Evolutionary conservation across 2,113 vertebrate genomes (phyloP), one percentile per base, ranked within the genome.

Genomic region (Microtus richardsoni): DNA sequence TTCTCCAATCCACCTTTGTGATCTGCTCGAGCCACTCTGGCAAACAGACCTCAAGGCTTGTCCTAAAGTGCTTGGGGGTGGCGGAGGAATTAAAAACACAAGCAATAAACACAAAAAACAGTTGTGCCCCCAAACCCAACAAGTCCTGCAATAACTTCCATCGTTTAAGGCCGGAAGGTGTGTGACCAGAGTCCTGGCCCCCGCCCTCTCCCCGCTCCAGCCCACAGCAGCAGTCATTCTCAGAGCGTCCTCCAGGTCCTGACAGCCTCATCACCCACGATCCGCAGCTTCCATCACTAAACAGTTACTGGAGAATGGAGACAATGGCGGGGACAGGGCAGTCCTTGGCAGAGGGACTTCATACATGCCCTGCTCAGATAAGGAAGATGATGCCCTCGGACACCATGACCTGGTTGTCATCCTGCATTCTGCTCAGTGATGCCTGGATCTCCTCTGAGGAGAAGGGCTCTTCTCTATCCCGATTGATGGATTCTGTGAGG

Each of bases 321-420:
- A 58, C 47, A 82, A 58, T 64, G 36, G 22, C 39, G 9, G 39
- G 33, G 2, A 1, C 19, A 7, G 4, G 24, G 12, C 2, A 1
- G 13, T 9, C 73, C 6, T 62, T 0, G 2, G 26, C 13, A 66
- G 41, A 41, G 7, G 2, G 41, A 71, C 12, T 89, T 62, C 60
- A 70, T 44, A 44, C 0, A 10, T 84, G 79, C 13, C 30, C 44
- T 9, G 22, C 60, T 99, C 98, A 99, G 98, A 99, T 99, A 92
- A 99, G 98, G 98, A 99, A 99, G 97, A 99, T 80, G 89, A 99
- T 99, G 97, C 99, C 99, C 47, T 99, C 99, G 0, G 99, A 99
- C 98, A 99, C 98, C 99, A 99, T 99, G 97, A 99, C 98, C 98
- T 99, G 99, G 99, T 99, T 99, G 97, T 99, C 99, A 0, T 99